phyloP scores from a whole-genome alignment of 2,888 invertebrate species.

The Thymelicus lineola region DNA sequence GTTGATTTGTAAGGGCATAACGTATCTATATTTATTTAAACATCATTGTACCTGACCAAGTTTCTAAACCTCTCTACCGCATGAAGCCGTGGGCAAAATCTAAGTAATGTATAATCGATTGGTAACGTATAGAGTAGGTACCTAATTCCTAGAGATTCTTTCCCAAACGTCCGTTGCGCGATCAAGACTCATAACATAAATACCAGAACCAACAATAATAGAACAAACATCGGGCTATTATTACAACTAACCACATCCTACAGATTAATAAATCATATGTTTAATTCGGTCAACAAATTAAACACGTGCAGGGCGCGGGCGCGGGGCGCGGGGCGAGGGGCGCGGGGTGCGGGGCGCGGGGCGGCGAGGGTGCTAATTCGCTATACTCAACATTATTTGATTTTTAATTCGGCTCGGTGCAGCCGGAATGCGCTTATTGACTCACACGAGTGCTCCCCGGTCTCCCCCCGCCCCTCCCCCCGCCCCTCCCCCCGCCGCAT shows the following conservation, averaged over 20 bases:
- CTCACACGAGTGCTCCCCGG: constrained; percentile 41
- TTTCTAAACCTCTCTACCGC: too few relatives aligned
- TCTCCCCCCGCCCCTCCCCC: constrained; percentile 13
- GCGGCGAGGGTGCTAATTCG: constrained; percentile 58
- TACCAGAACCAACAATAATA: background rate
- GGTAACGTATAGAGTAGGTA: too few relatives aligned
- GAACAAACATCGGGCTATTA: background rate
- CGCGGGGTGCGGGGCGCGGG: constrained; percentile 9
- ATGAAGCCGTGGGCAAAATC: too few relatives aligned
- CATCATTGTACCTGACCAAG: too few relatives aligned
- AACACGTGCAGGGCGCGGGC: constrained; percentile 36
- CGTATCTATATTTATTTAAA: too few relatives aligned
- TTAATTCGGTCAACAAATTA: constrained; percentile 46
- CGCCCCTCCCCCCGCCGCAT: constrained; percentile 35
- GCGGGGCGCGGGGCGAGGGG: constrained; percentile 16
- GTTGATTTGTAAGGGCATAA: too few relatives aligned
- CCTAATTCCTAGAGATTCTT: background rate
- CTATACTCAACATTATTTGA: constrained; percentile 81
- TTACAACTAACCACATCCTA: constrained; percentile 2
- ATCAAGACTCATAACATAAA: background rate
- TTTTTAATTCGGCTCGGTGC: constrained; percentile 77
- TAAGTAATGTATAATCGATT: too few relatives aligned
- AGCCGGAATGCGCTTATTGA: constrained; percentile 77
- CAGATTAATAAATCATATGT: constrained; percentile 32
- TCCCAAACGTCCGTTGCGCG: background rate